Evolutionary conservation across 2,797 vertebrate species (phyloP).

Genomic region (Coilia nasus): DNA sequence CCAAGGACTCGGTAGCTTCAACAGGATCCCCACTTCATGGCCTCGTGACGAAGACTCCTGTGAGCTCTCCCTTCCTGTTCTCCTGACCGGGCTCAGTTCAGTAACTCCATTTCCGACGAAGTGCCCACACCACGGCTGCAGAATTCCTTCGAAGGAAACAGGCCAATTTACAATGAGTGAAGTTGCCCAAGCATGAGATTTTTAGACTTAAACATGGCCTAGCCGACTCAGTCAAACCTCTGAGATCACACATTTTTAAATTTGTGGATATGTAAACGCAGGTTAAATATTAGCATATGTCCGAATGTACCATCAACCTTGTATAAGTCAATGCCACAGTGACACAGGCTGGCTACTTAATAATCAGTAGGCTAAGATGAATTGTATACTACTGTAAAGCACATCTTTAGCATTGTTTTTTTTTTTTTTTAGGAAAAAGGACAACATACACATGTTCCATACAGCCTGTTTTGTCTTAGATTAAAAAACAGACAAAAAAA

Average conservation of each 20-base stretch:
- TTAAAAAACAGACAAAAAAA: background rate
- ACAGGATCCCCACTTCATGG: conserved; percentile 49
- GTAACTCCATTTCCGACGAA: conserved; percentile 80
- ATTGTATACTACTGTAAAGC: background rate
- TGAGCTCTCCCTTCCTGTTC: conserved; percentile 69
- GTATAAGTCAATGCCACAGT: background rate
- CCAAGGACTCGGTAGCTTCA: conserved; percentile 1
- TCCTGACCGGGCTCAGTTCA: conserved; percentile 75
- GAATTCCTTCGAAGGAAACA: conserved; percentile 65
- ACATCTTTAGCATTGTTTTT: background rate
- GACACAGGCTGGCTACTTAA: background rate
- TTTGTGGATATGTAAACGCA: background rate
- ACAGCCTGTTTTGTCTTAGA: background rate
- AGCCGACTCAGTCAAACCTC: background rate
- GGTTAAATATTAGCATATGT: background rate
- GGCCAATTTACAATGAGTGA: conserved; percentile 67
- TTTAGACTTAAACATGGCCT: conserved; percentile 3
- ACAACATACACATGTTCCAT: background rate
- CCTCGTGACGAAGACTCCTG: conserved; percentile 54
- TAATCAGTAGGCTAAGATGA: background rate
- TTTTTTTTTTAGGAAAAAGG: too few species aligned
- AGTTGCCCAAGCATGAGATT: conserved; percentile 62
- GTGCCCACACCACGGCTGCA: conserved; percentile 60
- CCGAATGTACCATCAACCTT: background rate
- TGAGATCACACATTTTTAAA: background rate